phyloP scores from a whole-genome alignment of 2,888 invertebrate species.

The Junonia oenone region DNA sequence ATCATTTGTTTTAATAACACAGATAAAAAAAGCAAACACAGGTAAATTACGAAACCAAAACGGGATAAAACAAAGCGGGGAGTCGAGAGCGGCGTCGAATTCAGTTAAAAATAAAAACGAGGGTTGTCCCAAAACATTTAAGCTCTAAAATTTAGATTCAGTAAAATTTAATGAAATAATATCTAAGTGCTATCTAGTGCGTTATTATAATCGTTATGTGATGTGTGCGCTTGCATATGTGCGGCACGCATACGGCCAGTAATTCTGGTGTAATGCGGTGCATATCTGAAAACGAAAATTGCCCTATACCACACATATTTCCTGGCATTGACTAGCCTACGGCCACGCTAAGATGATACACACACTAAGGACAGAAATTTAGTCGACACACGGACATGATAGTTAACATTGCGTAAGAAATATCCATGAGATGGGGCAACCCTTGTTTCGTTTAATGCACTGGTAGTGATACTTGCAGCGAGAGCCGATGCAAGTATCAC shows the following conservation, averaged over 20 bases:
- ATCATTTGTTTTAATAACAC: constrained; percentile 4
- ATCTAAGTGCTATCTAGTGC: constrained; percentile 79
- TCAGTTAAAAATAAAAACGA: constrained; percentile 68
- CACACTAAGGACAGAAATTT: constrained; percentile 71
- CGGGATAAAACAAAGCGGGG: constrained; percentile 56
- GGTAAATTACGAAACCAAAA: constrained; percentile 9
- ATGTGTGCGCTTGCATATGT: constrained; percentile 80
- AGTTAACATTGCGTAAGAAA: constrained; percentile 72
- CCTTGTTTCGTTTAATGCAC: constrained; percentile 67
- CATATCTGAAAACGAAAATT: constrained; percentile 80
- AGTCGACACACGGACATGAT: constrained; percentile 75
- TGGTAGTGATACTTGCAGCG: constrained; percentile 47
- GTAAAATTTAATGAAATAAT: constrained; percentile 60
- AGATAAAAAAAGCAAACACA: constrained; percentile 12
- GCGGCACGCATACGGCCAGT: constrained; percentile 80
- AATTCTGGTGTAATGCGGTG: constrained; percentile 80
- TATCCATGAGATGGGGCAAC: constrained; percentile 80
- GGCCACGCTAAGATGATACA: constrained; percentile 61
- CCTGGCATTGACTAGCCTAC: constrained; percentile 64
- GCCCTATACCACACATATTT: constrained; percentile 80
- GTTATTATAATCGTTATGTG: constrained; percentile 73
- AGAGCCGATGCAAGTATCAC: constrained; percentile 43
- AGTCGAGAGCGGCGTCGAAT: constrained; percentile 73
- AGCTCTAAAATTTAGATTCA: constrained; percentile 61
- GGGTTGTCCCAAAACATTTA: constrained; percentile 80